phyloP scores from a whole-genome alignment of 2,113 vertebrate genomes.

The Polypterus senegalus region DNA sequence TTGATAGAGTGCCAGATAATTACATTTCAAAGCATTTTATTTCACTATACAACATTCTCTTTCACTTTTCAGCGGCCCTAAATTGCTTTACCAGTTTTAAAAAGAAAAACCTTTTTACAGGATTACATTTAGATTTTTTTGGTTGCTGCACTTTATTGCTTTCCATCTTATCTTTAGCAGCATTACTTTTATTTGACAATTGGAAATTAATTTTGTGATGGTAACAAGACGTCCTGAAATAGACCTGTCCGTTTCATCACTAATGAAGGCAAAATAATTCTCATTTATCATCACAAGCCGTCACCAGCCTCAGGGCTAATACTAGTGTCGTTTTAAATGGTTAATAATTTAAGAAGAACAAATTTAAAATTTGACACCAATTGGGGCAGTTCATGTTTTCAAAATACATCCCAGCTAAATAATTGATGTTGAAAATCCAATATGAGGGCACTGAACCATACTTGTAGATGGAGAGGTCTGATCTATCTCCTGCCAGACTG shows the following conservation, averaged over 20 bases:
- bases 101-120: no score
- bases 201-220: neutral
- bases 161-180: no score
- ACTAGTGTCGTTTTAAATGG: conserved; percentile 34
- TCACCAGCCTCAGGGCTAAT: conserved; percentile 14
- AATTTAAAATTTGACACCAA: conserved; percentile 80
- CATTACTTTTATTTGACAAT: no score
- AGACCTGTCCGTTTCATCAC: neutral
- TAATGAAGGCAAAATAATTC: neutral
- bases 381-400: conserved; percentile 66
- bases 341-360: conserved; percentile 72
- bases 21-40: no score
- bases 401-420: conserved; percentile 72
- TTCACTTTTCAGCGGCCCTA: no score
- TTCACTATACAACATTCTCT: no score
- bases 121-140: no score
- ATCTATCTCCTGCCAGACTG: conserved; percentile 26
- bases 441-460: conserved; percentile 49
- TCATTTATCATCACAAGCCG: neutral
- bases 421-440: conserved; percentile 67
- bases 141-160: no score
- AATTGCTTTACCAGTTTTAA: no score
- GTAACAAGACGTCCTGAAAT: neutral
- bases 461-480: conserved; percentile 38
- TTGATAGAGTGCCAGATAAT: no score